Evolutionary conservation across 35 echinoderm and acorn worm genomes (phyloP).

Genomic region (Stichopus chloronotus): DNA sequence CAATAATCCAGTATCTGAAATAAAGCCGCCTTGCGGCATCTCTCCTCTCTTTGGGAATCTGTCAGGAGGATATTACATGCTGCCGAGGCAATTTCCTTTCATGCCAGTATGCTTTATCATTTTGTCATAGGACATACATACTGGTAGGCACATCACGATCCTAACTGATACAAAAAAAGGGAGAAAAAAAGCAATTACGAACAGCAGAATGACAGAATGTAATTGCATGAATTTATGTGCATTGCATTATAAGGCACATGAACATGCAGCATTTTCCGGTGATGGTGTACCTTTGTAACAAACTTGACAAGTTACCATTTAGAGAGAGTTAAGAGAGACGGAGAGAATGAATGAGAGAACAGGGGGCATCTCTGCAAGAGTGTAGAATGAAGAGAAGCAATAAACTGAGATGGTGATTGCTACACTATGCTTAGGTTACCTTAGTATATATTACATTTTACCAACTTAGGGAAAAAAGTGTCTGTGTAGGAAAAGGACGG

Average conservation of each 20-base stretch:
- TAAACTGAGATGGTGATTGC: too few species aligned
- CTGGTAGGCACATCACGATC: background rate
- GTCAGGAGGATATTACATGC: conserved; percentile 36
- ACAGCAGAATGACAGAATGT: background rate
- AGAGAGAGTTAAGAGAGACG: too few species aligned
- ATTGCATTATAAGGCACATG: background rate
- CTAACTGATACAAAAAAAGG: background rate
- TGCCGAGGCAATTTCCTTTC: conserved; percentile 23
- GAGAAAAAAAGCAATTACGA: background rate
- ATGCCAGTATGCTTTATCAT: background rate
- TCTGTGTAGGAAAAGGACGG: too few species aligned
- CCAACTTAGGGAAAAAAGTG: too few species aligned
- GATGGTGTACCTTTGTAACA: background rate
- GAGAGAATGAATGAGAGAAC: too few species aligned
- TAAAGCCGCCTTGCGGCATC: conserved; percentile 17
- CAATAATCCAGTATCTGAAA: conserved; percentile 43
- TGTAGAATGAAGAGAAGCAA: too few species aligned
- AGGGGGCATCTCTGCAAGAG: too few species aligned
- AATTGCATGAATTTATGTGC: background rate
- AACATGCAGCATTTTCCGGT: background rate
- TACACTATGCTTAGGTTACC: too few species aligned
- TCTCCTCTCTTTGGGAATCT: conserved; percentile 1
- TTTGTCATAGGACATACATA: background rate
- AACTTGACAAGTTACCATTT: too few species aligned
- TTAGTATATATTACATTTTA: too few species aligned